Evolutionary conservation across 2,888 invertebrate species (phyloP).

Genomic region (Cactoblastis cactorum): DNA sequence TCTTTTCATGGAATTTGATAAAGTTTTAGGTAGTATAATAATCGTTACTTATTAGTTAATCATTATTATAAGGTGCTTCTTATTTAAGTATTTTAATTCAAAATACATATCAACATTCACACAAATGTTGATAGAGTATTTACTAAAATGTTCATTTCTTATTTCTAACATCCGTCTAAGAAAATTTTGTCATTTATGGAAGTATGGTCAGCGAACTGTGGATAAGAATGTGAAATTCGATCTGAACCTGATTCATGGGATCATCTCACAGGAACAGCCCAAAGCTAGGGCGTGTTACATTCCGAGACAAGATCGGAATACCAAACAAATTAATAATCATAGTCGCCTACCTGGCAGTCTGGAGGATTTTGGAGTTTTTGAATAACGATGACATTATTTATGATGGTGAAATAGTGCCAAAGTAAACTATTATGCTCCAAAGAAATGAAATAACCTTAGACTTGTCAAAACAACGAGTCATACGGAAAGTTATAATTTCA

Average conservation of each 20-base stretch:
- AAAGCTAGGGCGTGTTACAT: slow-evolving; percentile 37
- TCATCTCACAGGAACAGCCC: slow-evolving; percentile 22
- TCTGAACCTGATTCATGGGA: slow-evolving; percentile 30
- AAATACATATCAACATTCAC: no score
- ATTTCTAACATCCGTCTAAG: no score
- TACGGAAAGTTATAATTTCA: no score
- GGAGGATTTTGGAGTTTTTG: slow-evolving; percentile 41
- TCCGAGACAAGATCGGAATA: slow-evolving; percentile 44
- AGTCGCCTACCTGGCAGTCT: slow-evolving; percentile 42
- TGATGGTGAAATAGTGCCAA: background rate
- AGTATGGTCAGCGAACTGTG: slow-evolving; percentile 6
- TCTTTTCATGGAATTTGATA: no score
- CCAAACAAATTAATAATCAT: slow-evolving; percentile 53
- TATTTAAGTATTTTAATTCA: no score
- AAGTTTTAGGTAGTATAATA: no score
- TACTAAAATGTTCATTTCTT: no score
- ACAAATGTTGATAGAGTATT: no score
- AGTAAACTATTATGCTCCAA: background rate
- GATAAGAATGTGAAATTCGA: slow-evolving; percentile 22
- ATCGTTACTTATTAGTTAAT: no score
- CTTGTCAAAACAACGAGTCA: no score
- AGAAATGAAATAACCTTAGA: background rate
- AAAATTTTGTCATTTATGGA: background rate
- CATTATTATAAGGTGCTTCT: no score
- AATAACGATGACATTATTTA: background rate